Evolutionary conservation across 2,797 vertebrate species (phyloP), one percentile per base, ranked within the genome.

Genomic region (Scomberomorus guttatus): DNA sequence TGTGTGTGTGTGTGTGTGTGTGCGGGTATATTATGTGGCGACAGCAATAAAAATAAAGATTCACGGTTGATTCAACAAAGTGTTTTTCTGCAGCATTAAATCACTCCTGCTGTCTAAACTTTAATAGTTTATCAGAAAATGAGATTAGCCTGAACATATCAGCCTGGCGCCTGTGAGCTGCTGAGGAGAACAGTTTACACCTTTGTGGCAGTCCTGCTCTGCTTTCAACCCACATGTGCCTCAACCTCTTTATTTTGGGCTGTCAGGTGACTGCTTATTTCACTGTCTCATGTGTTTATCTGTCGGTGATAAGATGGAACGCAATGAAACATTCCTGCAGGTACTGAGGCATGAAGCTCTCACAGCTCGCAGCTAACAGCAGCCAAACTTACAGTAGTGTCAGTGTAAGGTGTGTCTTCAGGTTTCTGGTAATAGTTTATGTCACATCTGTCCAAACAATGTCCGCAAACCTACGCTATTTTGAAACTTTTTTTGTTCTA

Each of bases 101-200:
- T 81, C 67, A 44, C 44, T 37, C 11, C 42, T 42, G 66, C 60
- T 64, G 64, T 75, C 65, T 68, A 54, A 66, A 56, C 42, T 63
- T 44, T 88, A 87, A 90, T 87, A 81, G 87, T 83, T 84, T 77
- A 75, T 18, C 69, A 64, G 24, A 48, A 65, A 70, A 67, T 60
- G 61, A 89, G 82, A 86, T 75, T 68, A 75, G 74, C 52, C 72
- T 51, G 70, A 78, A 74, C 59, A 62, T 24, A 60, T 64, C 63
- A 54, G 58, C 73, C 60, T 72, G 84, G 89, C 73, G 85, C 86
- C 82, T 67, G 73, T 0, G 65, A 61, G 70, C 60, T 74, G 67
- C 75, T 15, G 57, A 71, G 72, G 72, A 58, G 74, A 73, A 72
- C 71, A 71, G 66, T 71, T 82, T 73, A 75, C 66, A 89, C 85